Percentiles rank a stretch among this genome's conserved stretches.
These are phyloP conservation scores for Bradynema listronoti DNA, from an alignment of 1,140 invertebrate species.

Conservation along the genomic window DNA sequence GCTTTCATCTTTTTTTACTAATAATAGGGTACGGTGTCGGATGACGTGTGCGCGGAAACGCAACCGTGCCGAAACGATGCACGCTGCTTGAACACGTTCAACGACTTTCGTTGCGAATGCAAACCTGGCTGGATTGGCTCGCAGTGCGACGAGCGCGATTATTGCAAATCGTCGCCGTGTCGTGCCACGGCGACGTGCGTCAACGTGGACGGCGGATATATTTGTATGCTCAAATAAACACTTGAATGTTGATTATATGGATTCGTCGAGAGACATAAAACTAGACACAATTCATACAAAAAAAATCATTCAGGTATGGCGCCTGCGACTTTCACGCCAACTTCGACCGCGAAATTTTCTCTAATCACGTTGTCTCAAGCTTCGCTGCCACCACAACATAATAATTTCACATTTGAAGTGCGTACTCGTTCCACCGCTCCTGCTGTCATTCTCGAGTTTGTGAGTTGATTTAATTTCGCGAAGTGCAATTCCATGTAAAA, in stretches of 20 bases:
- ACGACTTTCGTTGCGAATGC: slow-evolving; percentile 68
- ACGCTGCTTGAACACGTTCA: slow-evolving; percentile 45
- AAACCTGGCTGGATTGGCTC: slow-evolving; percentile 81
- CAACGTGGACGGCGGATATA: slow-evolving; percentile 80
- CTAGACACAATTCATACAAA: no score
- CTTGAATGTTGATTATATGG: no score
- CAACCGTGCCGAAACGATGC: slow-evolving; percentile 51
- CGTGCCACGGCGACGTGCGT: slow-evolving; percentile 73
- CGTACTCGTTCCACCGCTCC: slow-evolving; percentile 44
- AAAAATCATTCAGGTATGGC: no score
- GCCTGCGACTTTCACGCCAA: no score
- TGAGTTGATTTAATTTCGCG: no score
- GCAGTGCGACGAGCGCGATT: slow-evolving; percentile 81
- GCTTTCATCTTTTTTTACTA: no score
- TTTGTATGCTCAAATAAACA: slow-evolving; percentile 64
- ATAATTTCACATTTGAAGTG: slow-evolving; percentile 43
- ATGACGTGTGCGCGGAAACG: slow-evolving; percentile 67
- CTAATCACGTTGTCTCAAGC: no score
- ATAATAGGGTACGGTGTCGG: slow-evolving; percentile 77
- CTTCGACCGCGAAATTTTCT: no score
- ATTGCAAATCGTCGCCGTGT: slow-evolving; percentile 74
- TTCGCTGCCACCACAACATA: slow-evolving; percentile 4
- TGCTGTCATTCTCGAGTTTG: slow-evolving; percentile 48
- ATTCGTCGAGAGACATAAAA: no score
- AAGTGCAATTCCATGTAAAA: no score